Evolutionary conservation across 2,113 vertebrate species (phyloP), one percentile per base, ranked within the genome.

Genomic region (Dasyornis broadbenti): DNA sequence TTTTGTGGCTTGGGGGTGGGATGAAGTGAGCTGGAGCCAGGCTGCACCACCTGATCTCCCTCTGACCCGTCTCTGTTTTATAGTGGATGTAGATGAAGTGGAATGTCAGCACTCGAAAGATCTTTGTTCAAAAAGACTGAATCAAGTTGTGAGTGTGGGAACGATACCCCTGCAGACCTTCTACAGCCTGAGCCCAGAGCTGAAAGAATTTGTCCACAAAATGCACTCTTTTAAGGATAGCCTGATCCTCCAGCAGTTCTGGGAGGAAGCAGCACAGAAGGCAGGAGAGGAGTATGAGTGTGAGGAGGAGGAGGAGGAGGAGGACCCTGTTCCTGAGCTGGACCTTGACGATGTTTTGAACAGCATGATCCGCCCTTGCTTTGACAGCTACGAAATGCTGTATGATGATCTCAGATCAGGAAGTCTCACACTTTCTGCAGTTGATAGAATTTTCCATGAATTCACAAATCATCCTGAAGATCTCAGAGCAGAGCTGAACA

Each of bases 181-280:
- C 91, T 99, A 99, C 94, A 26, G 70, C 8, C 96, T 99, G 90
- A 97, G 97, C 42, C 52, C 97, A 7, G 2, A 95, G 7, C 47
- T 98, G 2, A 97, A 87, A 52, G 5, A 89, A 1, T 98, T 98
- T 98, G 98, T 97, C 13, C 9, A 77, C 2, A 2, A 6, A 8
- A 86, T 98, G 2, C 69, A 97, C 84, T 49, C 6, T 3, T 97
- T 98, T 9, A 98, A 94, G 20, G 97, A 98, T 9, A 99, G 99
- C 89, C 89, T 97, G 68, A 50, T 99, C 90, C 98, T 99, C 90
- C 96, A 95, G 84, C 50, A 95, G 56, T 98, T 98, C 70, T 99
- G 99, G 99, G 90, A 97, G 22, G 92, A 97, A 30, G 79, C 92
- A 13, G 98, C 98, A 1, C 42, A 66, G 83, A 9, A 22, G 5